These are phyloP conservation scores for Callipepla californica DNA, from an alignment of 2,113 vertebrate genomes.

Conservation along the genomic window DNA sequence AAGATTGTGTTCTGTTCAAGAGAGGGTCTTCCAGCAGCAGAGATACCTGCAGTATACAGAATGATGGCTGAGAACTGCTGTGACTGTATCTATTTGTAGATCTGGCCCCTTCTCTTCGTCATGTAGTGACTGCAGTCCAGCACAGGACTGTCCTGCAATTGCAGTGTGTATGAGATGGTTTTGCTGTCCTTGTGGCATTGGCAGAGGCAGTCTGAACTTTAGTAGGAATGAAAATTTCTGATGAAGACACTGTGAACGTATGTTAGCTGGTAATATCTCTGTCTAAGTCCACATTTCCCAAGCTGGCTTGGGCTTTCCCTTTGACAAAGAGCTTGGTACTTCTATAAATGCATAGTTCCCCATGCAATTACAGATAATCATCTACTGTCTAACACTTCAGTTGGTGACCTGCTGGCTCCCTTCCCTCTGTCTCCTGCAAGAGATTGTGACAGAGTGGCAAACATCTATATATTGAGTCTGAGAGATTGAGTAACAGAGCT, in stretches of 20 bases:
- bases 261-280: not conserved
- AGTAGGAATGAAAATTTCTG: not conserved
- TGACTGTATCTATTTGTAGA: not conserved
- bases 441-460: not conserved
- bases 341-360: not conserved
- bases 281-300: not conserved
- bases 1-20: not conserved
- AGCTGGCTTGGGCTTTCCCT: not conserved
- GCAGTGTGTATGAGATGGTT: accelerated
- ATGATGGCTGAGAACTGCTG: not conserved
- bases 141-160: not conserved
- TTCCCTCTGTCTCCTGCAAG: not conserved
- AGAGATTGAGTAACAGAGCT: not conserved
- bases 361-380: not conserved
- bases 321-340: not conserved
- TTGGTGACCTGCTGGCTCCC: not conserved
- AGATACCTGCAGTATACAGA: accelerated
- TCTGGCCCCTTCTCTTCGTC: not conserved
- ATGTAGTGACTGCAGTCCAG: accelerated
- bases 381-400: not conserved
- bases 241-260: not conserved
- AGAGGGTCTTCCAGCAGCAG: not conserved
- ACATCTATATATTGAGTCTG: not conserved
- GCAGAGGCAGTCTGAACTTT: not conserved
- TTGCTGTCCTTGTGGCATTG: not conserved